Conservation (phyloP, 2,797 vertebrate genomes). For the Nyctalus aviator region DNA sequence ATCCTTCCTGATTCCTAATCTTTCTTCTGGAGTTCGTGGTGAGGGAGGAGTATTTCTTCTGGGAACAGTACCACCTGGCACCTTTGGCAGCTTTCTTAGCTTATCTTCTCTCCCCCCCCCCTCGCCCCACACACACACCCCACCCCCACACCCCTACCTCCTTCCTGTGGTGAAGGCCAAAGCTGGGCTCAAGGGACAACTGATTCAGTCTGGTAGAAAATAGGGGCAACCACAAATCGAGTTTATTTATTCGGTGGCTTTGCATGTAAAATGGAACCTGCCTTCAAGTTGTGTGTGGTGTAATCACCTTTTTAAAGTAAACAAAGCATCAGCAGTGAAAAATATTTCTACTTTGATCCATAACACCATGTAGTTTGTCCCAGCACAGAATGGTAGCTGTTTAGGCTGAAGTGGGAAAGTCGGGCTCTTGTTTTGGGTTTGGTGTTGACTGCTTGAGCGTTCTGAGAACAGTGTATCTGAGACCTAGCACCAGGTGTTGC, state of each 20-base stretch:
- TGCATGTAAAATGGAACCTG: slow-evolving; percentile 68
- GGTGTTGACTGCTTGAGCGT: background rate
- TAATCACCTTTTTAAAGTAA: slow-evolving; percentile 36
- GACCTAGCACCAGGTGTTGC: background rate
- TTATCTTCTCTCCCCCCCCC: background rate
- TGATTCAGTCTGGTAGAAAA: slow-evolving; percentile 71
- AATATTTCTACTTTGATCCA: background rate
- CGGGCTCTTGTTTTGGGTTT: background rate
- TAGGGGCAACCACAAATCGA: slow-evolving; percentile 55
- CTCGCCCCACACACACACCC: too few species aligned
- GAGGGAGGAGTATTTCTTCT: background rate
- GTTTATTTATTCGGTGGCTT: slow-evolving; percentile 70
- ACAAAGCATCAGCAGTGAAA: background rate
- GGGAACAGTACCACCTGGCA: background rate
- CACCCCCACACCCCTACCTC: background rate
- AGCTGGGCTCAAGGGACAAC: slow-evolving; percentile 63
- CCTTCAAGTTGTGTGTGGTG: slow-evolving; percentile 60
- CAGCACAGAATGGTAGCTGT: background rate
- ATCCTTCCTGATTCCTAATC: background rate
- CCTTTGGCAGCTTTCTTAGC: background rate
- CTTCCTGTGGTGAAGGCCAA: background rate
- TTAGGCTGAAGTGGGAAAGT: background rate
- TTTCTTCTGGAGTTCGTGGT: background rate
- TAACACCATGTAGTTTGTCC: background rate
- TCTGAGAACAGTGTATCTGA: background rate